Evolutionary conservation across 2,797 vertebrate species (phyloP).

Genomic region (Parauchenoglanis punctatus): DNA sequence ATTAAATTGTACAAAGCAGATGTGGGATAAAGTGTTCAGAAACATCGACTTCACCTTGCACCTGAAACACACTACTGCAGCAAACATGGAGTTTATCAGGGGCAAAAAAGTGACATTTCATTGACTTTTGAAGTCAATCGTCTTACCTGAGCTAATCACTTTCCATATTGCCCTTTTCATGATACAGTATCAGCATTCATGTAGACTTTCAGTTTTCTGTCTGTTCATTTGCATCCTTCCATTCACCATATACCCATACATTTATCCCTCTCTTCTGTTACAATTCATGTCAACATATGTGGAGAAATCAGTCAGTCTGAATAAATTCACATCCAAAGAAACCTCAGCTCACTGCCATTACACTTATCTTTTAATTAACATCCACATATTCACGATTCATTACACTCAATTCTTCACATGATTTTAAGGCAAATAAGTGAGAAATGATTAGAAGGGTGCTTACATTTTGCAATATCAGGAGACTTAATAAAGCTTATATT

Average conservation of each 20-base stretch:
- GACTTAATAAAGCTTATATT: conserved; percentile 75
- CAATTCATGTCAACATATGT: conserved; percentile 3
- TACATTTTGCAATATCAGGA: conserved; percentile 69
- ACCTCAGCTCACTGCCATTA: conserved; percentile 33
- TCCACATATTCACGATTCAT: conserved; percentile 71
- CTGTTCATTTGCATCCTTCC: background rate
- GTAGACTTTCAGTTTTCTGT: background rate
- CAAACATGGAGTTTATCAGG: background rate
- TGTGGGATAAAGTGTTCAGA: background rate
- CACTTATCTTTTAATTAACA: conserved; percentile 58
- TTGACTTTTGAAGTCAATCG: background rate
- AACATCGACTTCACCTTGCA: background rate
- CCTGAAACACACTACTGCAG: background rate
- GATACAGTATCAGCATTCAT: background rate
- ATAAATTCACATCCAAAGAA: conserved; percentile 56
- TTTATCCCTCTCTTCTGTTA: background rate
- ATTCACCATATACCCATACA: background rate
- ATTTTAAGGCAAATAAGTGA: conserved; percentile 70
- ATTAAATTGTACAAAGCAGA: conserved; percentile 3
- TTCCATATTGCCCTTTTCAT: background rate
- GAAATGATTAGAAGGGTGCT: conserved; percentile 74
- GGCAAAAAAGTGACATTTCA: background rate
- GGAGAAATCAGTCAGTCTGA: conserved; percentile 12
- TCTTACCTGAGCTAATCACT: background rate
- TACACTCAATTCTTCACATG: conserved; percentile 69